phyloP scores from a whole-genome alignment of 2,888 invertebrate genomes.

The Hypomecis punctinalis region DNA sequence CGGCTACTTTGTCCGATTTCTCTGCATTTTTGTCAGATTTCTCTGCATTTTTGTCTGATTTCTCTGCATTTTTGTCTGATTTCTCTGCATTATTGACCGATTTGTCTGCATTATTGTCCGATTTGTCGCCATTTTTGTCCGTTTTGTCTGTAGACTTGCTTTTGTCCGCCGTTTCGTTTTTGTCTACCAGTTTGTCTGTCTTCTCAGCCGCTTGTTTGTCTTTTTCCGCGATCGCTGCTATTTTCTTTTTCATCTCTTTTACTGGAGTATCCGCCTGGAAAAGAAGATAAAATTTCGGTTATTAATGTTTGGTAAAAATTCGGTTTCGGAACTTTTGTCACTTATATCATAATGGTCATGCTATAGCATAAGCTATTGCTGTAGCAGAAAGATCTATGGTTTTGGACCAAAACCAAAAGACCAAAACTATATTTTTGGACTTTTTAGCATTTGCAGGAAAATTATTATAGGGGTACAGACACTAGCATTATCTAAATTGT shows the following conservation, averaged over 20 bases:
- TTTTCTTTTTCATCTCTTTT: conserved; percentile 80
- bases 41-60: conserved; percentile 50
- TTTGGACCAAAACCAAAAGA: no score
- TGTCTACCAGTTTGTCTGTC: conserved; percentile 54
- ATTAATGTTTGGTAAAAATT: neutral
- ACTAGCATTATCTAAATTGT: no score
- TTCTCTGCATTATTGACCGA: conserved; percentile 44
- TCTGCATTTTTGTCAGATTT: conserved; percentile 50
- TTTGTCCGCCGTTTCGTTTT: conserved; percentile 49
- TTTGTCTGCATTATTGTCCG: conserved; percentile 48
- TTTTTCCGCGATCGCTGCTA: conserved; percentile 75
- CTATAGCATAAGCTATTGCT: no score
- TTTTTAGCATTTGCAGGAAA: no score
- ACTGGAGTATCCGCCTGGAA: conserved; percentile 66
- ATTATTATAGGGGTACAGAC: no score
- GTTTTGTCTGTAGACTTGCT: conserved; percentile 45
- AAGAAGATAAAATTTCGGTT: neutral
- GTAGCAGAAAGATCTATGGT: no score
- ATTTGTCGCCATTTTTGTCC: conserved; percentile 45
- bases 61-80: conserved; percentile 63
- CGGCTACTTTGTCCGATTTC: conserved; percentile 46
- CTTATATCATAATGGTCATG: no score
- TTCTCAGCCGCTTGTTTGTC: conserved; percentile 69
- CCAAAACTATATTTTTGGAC: no score
- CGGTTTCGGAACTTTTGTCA: no score